Evolutionary conservation across 37 sponge, comb jelly and placozoan genomes (phyloP).

Genomic region (Halichondria panicea): DNA sequence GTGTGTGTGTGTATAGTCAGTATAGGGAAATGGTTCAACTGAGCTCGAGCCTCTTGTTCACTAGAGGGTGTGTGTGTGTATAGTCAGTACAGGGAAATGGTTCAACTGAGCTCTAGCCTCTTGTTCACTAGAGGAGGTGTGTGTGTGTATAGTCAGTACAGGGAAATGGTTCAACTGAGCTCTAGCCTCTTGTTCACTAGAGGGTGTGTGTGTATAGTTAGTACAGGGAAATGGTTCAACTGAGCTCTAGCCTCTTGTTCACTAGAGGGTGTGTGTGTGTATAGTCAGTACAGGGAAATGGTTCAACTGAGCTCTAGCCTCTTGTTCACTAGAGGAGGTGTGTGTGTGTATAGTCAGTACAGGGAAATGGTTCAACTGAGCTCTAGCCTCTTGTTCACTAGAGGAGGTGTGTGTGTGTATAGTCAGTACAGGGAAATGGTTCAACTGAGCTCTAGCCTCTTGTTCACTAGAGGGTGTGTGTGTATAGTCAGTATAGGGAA

Average conservation of each 20-base stretch:
- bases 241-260: constrained; percentile 40
- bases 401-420: too few species aligned
- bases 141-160: too few species aligned
- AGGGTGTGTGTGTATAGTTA: too few species aligned
- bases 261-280: too few species aligned
- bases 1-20: too few species aligned
- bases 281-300: constrained; percentile 31
- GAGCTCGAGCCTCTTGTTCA: constrained; percentile 41
- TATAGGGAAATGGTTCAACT: constrained; percentile 27
- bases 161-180: constrained; percentile 33
- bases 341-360: too few species aligned
- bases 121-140: constrained; percentile 36
- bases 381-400: constrained; percentile 47
- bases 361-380: constrained; percentile 30
- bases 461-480: constrained; percentile 43
- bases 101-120: constrained; percentile 43
- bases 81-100: constrained; percentile 29
- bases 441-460: constrained; percentile 40
- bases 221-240: constrained; percentile 25
- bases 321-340: constrained; percentile 42
- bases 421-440: constrained; percentile 34
- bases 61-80: too few species aligned
- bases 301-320: constrained; percentile 36
- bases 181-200: constrained; percentile 46
- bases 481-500: constrained; percentile 38